Evolutionary conservation across 2,888 invertebrate species (phyloP), one percentile per base, ranked within the genome.

Genomic region (Petrolisthes cinctipes): DNA sequence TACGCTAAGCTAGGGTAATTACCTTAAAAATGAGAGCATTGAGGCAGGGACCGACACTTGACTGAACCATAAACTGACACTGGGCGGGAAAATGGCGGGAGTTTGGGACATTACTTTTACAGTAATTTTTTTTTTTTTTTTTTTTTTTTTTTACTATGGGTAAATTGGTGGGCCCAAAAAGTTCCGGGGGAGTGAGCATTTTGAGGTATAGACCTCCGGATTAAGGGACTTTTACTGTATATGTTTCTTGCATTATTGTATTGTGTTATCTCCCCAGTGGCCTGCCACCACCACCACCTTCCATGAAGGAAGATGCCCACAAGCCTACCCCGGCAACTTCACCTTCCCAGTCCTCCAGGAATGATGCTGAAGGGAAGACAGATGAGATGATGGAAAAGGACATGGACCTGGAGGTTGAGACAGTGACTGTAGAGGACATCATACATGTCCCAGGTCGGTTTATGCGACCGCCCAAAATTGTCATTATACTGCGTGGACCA

Each of bases 401-500:
- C 54, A 89, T 89, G 61, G 91, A 91, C 23, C 89, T 91, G 0
- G 91, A 91, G 82, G 89, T 91, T 56, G 92, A 93, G 87, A 92
- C 94, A 94, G 92, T 93, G 4, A 92, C 92, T 93, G 95, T 98
- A 91, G 97, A 98, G 92, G 98, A 98, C 92, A 93, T 99, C 89
- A 93, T 98, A 81, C 95, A 95, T 92, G 93, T 94, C 51, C 98
- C 98, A 3, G 97, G 97, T 9, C 94, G 98, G 81, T 94, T 94
- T 89, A 95, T 95, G 91, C 95, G 99, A 91, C 97, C 98, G 37
- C 94, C 93, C 23, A 94, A 95, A 92, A 95, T 99, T 91, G 97
- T 97, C 57, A 95, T 98, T 88, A 96, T 99, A 91, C 93, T 99
- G 82, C 94, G 99, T 92, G 99, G 99, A 5, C 96, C 97, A 20